Conservation (phyloP, 1,140 invertebrate genomes). For the Macrobrachium rosenbergii region DNA sequence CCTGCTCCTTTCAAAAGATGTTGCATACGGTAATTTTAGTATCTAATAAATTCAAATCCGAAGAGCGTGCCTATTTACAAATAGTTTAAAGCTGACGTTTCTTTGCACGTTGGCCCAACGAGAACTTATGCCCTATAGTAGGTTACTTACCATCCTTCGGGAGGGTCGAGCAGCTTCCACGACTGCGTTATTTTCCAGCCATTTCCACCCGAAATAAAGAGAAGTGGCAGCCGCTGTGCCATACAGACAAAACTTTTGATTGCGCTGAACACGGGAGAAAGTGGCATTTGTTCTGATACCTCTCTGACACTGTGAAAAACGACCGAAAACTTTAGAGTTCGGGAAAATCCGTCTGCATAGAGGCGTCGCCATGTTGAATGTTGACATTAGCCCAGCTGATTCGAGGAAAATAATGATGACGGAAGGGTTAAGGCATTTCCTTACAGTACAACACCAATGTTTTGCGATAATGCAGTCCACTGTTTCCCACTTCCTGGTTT, state of each 20-base stretch:
- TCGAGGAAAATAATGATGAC: background rate
- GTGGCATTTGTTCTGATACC: conserved; percentile 32
- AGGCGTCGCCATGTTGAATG: conserved; percentile 44
- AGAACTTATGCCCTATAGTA: too few species aligned
- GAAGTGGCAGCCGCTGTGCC: conserved; percentile 40
- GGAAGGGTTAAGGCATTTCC: background rate
- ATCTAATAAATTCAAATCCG: too few species aligned
- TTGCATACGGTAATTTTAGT: too few species aligned
- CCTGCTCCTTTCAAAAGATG: too few species aligned
- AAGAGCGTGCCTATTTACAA: too few species aligned
- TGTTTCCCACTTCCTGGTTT: too few species aligned
- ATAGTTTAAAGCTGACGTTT: too few species aligned
- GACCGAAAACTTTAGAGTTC: background rate
- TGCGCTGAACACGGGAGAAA: background rate
- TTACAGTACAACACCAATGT: too few species aligned
- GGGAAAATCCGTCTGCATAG: background rate
- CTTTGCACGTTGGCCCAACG: too few species aligned
- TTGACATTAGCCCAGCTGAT: conserved; percentile 41
- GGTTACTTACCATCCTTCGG: conserved; percentile 42
- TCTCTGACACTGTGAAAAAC: conserved; percentile 34
- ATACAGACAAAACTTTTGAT: conserved; percentile 30
- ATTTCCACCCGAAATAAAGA: conserved; percentile 44
- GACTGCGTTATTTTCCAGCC: conserved; percentile 38
- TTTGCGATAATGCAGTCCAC: too few species aligned
- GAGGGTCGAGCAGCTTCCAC: conserved; percentile 44